These are phyloP conservation scores for Chloromyia formosa DNA, from an alignment of 2,888 invertebrate species.

Conservation along the genomic window DNA sequence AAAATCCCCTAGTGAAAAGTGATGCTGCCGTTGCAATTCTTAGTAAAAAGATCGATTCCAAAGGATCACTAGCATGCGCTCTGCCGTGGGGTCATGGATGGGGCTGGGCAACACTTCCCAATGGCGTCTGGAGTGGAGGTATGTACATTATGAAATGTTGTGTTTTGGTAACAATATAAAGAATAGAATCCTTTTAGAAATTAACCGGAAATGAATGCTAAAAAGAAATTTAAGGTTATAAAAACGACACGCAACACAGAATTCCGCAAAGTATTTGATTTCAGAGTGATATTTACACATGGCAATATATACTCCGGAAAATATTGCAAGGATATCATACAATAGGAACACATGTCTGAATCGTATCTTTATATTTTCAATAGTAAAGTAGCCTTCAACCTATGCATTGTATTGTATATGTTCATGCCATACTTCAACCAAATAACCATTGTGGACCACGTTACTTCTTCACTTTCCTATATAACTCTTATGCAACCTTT, in stretches of 20 bases:
- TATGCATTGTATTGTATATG: not conserved
- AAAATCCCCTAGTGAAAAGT: slow-evolving; percentile 62
- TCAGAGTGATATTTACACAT: no score
- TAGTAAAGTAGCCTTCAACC: not conserved
- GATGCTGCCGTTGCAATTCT: slow-evolving; percentile 63
- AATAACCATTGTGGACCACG: not conserved
- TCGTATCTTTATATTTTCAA: not conserved
- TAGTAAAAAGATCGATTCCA: slow-evolving; percentile 63
- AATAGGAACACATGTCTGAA: not conserved
- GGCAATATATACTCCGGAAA: no score
- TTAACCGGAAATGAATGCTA: not conserved
- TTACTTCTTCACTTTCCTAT: not conserved
- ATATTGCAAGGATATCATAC: no score
- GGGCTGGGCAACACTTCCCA: slow-evolving; percentile 77
- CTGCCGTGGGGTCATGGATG: slow-evolving; percentile 76
- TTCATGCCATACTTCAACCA: not conserved
- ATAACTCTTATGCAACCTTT: not conserved
- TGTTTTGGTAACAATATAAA: not conserved
- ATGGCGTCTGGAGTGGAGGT: slow-evolving; percentile 74
- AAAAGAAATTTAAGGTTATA: not conserved
- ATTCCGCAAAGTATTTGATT: no score
- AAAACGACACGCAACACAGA: no score
- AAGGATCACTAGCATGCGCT: slow-evolving; percentile 61
- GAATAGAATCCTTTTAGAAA: not conserved
- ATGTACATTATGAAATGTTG: no score